phyloP scores from a whole-genome alignment of 2,888 invertebrate species.

The Nymphalis polychloros region DNA sequence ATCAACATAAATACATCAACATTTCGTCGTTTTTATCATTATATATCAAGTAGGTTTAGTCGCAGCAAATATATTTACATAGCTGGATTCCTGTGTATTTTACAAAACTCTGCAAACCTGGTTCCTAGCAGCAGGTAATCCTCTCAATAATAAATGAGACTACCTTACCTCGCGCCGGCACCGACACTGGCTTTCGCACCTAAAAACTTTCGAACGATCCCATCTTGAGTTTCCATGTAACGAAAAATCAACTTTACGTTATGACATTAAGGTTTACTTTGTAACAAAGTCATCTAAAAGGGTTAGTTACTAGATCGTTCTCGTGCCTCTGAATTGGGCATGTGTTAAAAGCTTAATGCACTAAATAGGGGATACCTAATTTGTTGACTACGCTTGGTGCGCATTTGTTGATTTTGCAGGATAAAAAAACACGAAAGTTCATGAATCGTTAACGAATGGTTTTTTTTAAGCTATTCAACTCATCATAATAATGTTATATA shows the following conservation, averaged over 20 bases:
- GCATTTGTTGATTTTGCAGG: constrained; percentile 35
- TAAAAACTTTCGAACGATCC: constrained; percentile 61
- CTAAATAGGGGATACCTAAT: constrained; percentile 63
- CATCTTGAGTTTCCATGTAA: constrained; percentile 45
- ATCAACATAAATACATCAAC: not conserved
- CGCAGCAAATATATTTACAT: constrained; percentile 14
- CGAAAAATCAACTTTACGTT: constrained; percentile 38
- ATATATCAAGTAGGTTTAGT: constrained; percentile 5
- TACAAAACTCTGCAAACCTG: constrained; percentile 18
- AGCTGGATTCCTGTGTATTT: constrained; percentile 13
- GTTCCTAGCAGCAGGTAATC: constrained; percentile 53
- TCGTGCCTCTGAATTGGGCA: constrained; percentile 70
- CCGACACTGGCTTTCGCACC: constrained; percentile 64
- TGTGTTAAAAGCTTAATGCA: constrained; percentile 78
- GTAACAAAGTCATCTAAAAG: constrained; percentile 33
- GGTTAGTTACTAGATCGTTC: constrained; percentile 47
- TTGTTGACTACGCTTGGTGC: constrained; percentile 48
- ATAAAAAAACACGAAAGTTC: not conserved
- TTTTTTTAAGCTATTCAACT: too few relatives aligned
- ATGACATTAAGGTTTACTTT: constrained; percentile 15
- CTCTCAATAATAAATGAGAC: constrained; percentile 79
- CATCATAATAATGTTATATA: too few relatives aligned
- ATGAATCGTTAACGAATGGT: too few relatives aligned
- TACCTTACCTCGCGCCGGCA: constrained; percentile 67
- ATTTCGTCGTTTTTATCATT: constrained; percentile 4